Evolutionary conservation across 2,888 invertebrate genomes (phyloP).

Genomic region (Heliconius erato): DNA sequence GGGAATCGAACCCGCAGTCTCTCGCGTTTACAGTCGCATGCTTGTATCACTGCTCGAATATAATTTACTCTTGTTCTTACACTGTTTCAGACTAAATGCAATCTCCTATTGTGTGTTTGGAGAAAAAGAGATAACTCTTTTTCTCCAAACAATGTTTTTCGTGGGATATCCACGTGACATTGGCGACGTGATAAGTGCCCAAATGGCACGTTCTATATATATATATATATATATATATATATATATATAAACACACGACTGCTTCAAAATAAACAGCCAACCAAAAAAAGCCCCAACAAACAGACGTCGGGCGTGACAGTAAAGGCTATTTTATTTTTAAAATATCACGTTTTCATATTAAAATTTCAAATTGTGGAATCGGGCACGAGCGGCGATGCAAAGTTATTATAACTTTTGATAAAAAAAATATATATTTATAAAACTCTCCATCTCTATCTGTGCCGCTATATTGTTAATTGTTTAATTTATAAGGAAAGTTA

Average conservation of each 20-base stretch:
- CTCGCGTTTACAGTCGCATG: no score
- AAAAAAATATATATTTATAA: conserved; percentile 17
- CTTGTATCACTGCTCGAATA: no score
- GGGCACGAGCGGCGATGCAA: conserved; percentile 10
- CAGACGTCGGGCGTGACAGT: conserved; percentile 37
- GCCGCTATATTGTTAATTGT: conserved; percentile 15
- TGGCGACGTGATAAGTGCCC: no score
- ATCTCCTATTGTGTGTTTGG: no score
- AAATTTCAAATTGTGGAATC: conserved; percentile 40
- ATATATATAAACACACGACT: conserved; percentile 14
- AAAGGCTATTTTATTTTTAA: conserved; percentile 38
- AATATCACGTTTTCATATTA: conserved; percentile 39
- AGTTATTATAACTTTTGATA: conserved; percentile 34
- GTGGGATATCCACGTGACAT: no score
- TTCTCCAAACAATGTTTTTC: no score
- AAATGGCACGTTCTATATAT: neutral
- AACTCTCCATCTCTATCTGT: conserved; percentile 3
- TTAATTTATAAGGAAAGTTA: conserved; percentile 26
- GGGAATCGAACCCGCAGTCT: no score
- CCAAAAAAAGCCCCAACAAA: conserved; percentile 30
- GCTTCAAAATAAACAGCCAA: conserved; percentile 22
- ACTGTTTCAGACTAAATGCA: no score
- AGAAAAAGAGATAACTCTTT: no score
- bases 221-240: neutral
- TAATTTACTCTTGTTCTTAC: no score